These are phyloP conservation scores for Drosophila bocqueti DNA, from an alignment of 1,140 invertebrate genomes.

Conservation along the genomic window DNA sequence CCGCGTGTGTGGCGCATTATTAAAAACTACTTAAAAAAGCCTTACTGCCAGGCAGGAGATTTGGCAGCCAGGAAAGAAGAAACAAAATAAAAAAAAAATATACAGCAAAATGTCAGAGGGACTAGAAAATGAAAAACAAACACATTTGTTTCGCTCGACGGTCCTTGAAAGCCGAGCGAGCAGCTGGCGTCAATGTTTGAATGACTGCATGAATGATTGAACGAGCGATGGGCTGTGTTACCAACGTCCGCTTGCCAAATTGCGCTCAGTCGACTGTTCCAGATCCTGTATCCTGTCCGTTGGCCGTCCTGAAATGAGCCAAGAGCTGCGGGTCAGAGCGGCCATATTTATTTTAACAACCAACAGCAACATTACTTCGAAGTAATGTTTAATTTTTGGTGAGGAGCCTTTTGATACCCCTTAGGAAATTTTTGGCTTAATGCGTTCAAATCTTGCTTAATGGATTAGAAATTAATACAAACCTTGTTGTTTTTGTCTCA, in stretches of 20 bases:
- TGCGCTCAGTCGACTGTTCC: constrained; percentile 24
- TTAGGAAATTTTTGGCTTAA: background rate
- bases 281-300: constrained; percentile 25
- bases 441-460: background rate
- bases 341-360: constrained; percentile 63
- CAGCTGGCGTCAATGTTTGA: constrained; percentile 73
- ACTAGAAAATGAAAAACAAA: constrained; percentile 76
- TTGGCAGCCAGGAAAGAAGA: constrained; percentile 34
- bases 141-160: constrained; percentile 64
- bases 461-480: background rate
- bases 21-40: constrained; percentile 78
- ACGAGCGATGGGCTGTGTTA: constrained; percentile 52
- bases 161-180: constrained; percentile 35
- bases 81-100: constrained; percentile 12
- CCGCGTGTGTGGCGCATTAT: constrained; percentile 72
- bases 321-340: constrained; percentile 63
- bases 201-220: constrained; percentile 75
- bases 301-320: constrained; percentile 59
- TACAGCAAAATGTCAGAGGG: constrained; percentile 38
- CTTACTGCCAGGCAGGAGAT: constrained; percentile 48
- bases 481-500: background rate
- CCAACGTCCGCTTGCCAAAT: constrained; percentile 58
- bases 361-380: constrained; percentile 17
- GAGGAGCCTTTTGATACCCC: background rate
- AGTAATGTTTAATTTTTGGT: background rate